Percentiles rank a stretch among this genome's conserved stretches.
phyloP scores from a whole-genome alignment of 2,113 vertebrate species.

The Beaufortia kweichowensis region DNA sequence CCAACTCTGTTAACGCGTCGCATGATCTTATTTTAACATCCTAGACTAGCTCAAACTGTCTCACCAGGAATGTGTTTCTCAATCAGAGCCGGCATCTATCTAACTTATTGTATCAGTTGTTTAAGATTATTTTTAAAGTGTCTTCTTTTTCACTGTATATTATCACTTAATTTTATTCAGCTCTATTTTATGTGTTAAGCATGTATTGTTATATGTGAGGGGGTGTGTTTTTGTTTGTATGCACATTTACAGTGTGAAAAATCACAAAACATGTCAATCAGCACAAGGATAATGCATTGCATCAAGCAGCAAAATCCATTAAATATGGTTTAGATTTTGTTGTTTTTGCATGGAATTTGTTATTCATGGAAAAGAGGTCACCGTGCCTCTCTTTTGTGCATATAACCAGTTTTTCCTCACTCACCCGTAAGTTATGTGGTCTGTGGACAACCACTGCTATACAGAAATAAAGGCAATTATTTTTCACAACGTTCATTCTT shows the following conservation, averaged over 20 bases:
- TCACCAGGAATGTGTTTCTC: slow-evolving; percentile 3
- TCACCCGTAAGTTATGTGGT: slow-evolving; percentile 56
- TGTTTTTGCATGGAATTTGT: slow-evolving; percentile 60
- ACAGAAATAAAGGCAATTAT: slow-evolving; percentile 75
- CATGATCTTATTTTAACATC: slow-evolving; percentile 4
- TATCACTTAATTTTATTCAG: slow-evolving; percentile 47
- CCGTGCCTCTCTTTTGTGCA: slow-evolving; percentile 34
- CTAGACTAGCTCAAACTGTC: neutral
- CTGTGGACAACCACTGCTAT: slow-evolving; percentile 70
- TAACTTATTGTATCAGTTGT: slow-evolving; percentile 52
- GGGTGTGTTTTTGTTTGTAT: slow-evolving; percentile 49
- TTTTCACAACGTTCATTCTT: slow-evolving; percentile 63
- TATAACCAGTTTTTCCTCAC: slow-evolving; percentile 55
- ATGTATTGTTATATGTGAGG: slow-evolving; percentile 58
- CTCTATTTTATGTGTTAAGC: slow-evolving; percentile 52
- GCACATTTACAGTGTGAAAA: slow-evolving; percentile 60
- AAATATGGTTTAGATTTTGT: slow-evolving; percentile 33
- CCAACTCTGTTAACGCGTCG: neutral
- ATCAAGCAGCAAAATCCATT: neutral
- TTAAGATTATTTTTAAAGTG: slow-evolving; percentile 31
- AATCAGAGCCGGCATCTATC: slow-evolving; percentile 43
- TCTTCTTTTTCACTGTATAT: slow-evolving; percentile 36
- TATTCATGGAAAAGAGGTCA: slow-evolving; percentile 44
- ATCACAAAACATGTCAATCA: slow-evolving; percentile 27
- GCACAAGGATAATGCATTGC: neutral